These are phyloP conservation scores for Caenorhabditis parvicauda DNA, from an alignment of 2,888 invertebrate species.

Conservation along the genomic window DNA sequence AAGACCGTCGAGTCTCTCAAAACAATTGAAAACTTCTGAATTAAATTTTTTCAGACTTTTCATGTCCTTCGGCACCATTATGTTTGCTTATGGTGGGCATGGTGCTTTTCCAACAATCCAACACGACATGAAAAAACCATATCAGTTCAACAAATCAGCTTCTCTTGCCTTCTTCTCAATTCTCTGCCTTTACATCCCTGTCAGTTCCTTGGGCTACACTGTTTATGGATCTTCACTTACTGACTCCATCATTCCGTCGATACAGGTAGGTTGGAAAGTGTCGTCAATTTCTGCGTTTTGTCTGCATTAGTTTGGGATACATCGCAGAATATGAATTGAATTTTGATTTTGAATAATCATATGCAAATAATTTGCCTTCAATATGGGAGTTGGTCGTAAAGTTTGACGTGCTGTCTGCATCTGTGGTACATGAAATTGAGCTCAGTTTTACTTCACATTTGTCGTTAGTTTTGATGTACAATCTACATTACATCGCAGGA, in stretches of 20 bases:
- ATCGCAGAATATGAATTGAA: too few species aligned
- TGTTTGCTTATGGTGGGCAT: conserved; percentile 59
- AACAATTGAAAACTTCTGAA: too few species aligned
- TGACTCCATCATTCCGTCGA: conserved; percentile 52
- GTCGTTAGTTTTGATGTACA: too few species aligned
- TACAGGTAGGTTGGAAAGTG: conserved; percentile 31
- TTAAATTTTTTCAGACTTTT: conserved; percentile 41
- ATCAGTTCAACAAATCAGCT: conserved; percentile 75
- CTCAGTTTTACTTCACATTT: too few species aligned
- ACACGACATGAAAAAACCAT: conserved; percentile 82
- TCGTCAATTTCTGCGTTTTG: too few species aligned
- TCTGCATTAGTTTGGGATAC: too few species aligned
- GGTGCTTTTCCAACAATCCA: conserved; percentile 77
- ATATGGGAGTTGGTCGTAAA: too few species aligned
- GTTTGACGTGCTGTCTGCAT: too few species aligned
- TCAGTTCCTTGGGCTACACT: conserved; percentile 44
- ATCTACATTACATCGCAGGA: not conserved
- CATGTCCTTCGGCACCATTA: conserved; percentile 57
- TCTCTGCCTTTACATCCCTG: conserved; percentile 49
- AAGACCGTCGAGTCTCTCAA: too few species aligned
- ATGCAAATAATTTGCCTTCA: too few species aligned
- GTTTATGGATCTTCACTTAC: conserved; percentile 50
- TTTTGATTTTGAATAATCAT: too few species aligned
- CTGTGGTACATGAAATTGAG: too few species aligned
- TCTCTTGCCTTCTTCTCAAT: conserved; percentile 50